phyloP scores from a whole-genome alignment of 2,888 invertebrate genomes.

The Nudaria mundana region DNA sequence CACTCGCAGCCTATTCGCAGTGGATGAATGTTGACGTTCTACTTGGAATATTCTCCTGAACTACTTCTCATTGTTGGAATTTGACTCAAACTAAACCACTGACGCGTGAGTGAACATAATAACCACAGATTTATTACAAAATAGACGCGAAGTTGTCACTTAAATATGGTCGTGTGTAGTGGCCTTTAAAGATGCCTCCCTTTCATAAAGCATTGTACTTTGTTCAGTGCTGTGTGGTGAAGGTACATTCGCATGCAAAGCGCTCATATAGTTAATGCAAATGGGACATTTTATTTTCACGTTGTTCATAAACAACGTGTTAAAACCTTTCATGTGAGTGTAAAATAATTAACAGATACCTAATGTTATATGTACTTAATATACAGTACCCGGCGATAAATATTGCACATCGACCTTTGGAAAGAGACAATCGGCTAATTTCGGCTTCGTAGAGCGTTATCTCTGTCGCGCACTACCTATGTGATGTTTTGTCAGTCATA shows the following conservation, averaged over 20 bases:
- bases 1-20: too few relatives aligned
- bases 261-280: slow-evolving; percentile 12
- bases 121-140: background rate
- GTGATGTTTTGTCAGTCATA: too few relatives aligned
- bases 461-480: too few relatives aligned
- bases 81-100: too few relatives aligned
- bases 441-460: too few relatives aligned
- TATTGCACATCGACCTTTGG: too few relatives aligned
- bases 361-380: too few relatives aligned
- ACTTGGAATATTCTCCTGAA: too few relatives aligned
- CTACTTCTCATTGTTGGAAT: too few relatives aligned
- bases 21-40: too few relatives aligned
- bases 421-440: too few relatives aligned
- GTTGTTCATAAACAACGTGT: slow-evolving; percentile 9
- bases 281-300: slow-evolving; percentile 8
- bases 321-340: slow-evolving; percentile 7
- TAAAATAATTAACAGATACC: slow-evolving; percentile 3
- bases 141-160: background rate
- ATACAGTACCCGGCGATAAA: too few relatives aligned
- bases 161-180: background rate
- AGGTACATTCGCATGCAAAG: slow-evolving; percentile 12
- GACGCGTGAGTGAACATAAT: background rate
- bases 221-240: background rate
- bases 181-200: slow-evolving; percentile 22
- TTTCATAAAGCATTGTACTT: slow-evolving; percentile 7